phyloP scores from a whole-genome alignment of 2,888 invertebrate species.

The Mesoligia furuncula region DNA sequence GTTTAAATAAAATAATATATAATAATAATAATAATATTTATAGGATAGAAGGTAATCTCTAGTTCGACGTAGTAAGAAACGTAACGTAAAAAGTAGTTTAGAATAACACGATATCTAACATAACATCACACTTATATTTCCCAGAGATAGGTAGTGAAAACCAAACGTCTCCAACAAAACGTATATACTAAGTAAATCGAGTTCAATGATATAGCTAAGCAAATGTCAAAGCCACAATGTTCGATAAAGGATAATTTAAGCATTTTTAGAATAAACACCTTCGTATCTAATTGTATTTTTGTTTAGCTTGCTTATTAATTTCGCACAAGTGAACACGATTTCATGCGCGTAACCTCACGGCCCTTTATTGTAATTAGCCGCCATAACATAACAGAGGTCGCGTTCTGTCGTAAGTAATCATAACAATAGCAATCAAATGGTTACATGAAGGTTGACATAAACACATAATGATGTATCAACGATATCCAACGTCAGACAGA shows the following conservation, averaged over 20 bases:
- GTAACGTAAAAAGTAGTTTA: too few species aligned
- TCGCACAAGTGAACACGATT: constrained; percentile 36
- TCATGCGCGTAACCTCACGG: constrained; percentile 39
- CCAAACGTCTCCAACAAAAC: background rate
- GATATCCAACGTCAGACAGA: background rate
- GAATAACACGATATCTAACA: background rate
- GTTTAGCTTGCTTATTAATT: constrained; percentile 31
- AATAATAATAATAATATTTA: too few species aligned
- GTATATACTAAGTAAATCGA: background rate
- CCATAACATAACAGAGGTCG: constrained; percentile 52
- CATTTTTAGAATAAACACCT: background rate
- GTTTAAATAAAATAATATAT: too few species aligned
- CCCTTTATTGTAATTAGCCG: constrained; percentile 60
- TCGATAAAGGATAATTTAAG: constrained; percentile 28
- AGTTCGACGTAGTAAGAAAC: too few species aligned
- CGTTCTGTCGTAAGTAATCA: constrained; percentile 51
- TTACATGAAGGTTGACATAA: constrained; percentile 52
- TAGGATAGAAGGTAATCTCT: too few species aligned
- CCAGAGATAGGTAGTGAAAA: background rate
- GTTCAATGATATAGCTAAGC: constrained; percentile 17
- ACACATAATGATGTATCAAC: constrained; percentile 25
- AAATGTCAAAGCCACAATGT: constrained; percentile 22
- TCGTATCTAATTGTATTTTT: background rate
- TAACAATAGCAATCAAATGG: constrained; percentile 61
- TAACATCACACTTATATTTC: background rate